These are phyloP conservation scores for Enteromius treurensis DNA, from an alignment of 2,797 vertebrate species.

Conservation along the genomic window DNA sequence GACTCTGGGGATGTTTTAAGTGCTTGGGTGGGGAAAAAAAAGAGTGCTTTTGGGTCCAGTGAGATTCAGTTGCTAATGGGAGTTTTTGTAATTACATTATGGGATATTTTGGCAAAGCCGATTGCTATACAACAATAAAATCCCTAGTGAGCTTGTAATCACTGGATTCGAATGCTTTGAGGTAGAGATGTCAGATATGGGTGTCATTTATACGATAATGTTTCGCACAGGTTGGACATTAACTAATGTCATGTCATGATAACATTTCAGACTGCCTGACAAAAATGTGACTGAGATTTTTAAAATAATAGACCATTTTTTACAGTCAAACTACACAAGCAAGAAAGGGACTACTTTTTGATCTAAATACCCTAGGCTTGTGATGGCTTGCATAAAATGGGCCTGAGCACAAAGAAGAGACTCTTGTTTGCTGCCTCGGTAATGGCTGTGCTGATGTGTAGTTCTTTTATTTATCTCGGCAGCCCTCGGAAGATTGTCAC, in stretches of 20 bases:
- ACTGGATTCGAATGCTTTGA: background rate
- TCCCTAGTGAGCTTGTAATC: conserved; percentile 2
- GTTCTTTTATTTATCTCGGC: conserved; percentile 5
- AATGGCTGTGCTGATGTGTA: background rate
- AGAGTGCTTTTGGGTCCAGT: background rate
- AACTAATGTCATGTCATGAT: background rate
- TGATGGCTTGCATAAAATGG: conserved; percentile 1
- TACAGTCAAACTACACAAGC: background rate
- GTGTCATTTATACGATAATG: conserved; percentile 18
- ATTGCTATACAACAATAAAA: background rate
- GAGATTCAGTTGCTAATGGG: background rate
- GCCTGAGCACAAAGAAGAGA: background rate
- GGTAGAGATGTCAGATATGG: background rate
- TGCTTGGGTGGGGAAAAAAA: background rate
- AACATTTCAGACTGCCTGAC: background rate
- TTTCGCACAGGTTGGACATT: background rate
- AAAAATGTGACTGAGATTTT: conserved; percentile 1
- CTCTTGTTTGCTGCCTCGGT: background rate
- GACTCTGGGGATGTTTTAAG: conserved; percentile 9
- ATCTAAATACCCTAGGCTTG: background rate
- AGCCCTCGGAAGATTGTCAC: conserved; percentile 8
- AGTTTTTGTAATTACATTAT: conserved; percentile 16
- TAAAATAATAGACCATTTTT: background rate
- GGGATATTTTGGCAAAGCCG: background rate
- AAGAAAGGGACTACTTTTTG: background rate